Evolutionary conservation across 2,797 vertebrate species (phyloP), one percentile per base, ranked within the genome.

Genomic region (Sardinella longiceps): DNA sequence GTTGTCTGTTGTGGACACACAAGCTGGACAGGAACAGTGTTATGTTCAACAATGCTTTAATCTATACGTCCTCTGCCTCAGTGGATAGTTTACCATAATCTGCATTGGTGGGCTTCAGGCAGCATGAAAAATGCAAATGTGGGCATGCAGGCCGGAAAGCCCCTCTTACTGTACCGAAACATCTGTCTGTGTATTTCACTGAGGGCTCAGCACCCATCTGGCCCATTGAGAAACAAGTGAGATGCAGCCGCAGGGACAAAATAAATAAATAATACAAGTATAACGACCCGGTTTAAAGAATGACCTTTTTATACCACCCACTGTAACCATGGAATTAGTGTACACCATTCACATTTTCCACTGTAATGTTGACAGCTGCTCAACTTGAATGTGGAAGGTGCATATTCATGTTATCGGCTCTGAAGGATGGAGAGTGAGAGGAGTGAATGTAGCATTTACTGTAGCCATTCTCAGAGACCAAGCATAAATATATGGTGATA

Each of bases 151-250:
- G 88, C 91, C 90, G 83, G 84, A 89, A 91, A 92, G 88, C 89
- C 89, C 87, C 85, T 88, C 87, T 89, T 84, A 81, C 84, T 89
- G 84, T 85, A 56, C 86, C 74, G 60, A 87, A 94, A 94, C 91
- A 95, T 94, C 92, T 94, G 91, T 86, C 86, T 46, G 86, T 87
- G 87, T 89, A 92, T 93, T 94, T 92, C 90, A 89, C 84, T 84
- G 87, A 46, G 23, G 89, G 86, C 90, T 91, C 86, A 89, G 86
- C 77, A 81, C 77, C 91, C 93, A 93, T 92, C 91, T 92, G 93
- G 88, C 87, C 88, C 90, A 91, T 89, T 92, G 87, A 91, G 81
- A 87, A 85, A 91, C 89, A 88, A 83, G 81, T 85, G 15, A 85
- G 84, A 88, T 85, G 86, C 28, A 83, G 87, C 7, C 46, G 39